Conservation (phyloP, 23 tunicate genomes). For the Styela plicata region DNA sequence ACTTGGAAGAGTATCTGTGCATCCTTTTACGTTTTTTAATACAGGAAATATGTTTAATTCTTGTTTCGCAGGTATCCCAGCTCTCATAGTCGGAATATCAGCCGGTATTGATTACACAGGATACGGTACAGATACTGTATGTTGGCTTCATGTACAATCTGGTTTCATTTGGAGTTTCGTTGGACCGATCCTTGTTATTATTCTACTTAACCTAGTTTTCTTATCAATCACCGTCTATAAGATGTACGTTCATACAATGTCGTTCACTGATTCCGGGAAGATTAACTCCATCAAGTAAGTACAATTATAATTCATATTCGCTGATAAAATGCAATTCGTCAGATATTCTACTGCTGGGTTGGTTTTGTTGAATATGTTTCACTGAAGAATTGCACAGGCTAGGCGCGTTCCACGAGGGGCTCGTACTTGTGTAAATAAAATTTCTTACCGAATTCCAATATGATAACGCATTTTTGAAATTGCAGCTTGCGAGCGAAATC, state of each 20-base stretch:
- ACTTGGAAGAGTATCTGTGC: too few relatives aligned
- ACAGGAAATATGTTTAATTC: too few relatives aligned
- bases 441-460: too few relatives aligned
- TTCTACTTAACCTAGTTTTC: conserved; percentile 55
- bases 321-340: too few relatives aligned
- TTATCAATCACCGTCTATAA: conserved; percentile 65
- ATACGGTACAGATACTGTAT: conserved; percentile 49
- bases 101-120: conserved; percentile 58
- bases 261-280: conserved; percentile 50
- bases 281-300: conserved; percentile 70
- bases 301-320: too few relatives aligned
- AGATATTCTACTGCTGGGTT: too few relatives aligned
- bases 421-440: too few relatives aligned
- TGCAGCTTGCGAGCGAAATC: too few relatives aligned
- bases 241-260: conserved; percentile 52
- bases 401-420: too few relatives aligned
- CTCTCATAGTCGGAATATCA: conserved; percentile 70
- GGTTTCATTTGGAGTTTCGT: conserved; percentile 87
- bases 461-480: too few relatives aligned
- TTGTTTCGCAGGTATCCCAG: conserved; percentile 44
- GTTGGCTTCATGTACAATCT: conserved; percentile 82
- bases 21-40: too few relatives aligned
- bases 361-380: neutral
- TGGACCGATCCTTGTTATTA: conserved; percentile 69
- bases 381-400: neutral